Evolutionary conservation across 2,113 vertebrate species (phyloP).

Genomic region (Zeus faber): DNA sequence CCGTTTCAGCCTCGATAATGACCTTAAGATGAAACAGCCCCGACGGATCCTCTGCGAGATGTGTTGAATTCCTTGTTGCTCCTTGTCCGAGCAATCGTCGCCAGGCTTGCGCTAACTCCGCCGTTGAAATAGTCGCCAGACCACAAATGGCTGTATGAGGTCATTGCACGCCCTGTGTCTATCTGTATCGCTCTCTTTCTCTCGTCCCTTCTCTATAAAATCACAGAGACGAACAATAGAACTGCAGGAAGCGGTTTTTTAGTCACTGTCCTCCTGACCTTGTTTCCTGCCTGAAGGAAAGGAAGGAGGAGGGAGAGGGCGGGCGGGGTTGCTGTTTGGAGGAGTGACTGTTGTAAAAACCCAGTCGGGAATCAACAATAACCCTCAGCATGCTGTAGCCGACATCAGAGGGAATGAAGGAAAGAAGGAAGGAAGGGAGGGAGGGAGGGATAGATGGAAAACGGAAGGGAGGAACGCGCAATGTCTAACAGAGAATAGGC

Average conservation of each 20-base stretch:
- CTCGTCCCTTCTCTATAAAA: conserved; percentile 19
- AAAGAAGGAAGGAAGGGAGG: conserved; percentile 25
- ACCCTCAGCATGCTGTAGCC: conserved; percentile 26
- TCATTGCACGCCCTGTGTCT: background rate
- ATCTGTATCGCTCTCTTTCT: background rate
- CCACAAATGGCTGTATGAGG: conserved; percentile 7
- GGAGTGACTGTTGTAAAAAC: conserved; percentile 24
- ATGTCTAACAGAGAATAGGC: conserved; percentile 25
- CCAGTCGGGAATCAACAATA: conserved; percentile 4
- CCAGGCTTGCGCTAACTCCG: conserved; percentile 12
- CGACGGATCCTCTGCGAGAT: background rate
- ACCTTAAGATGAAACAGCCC: conserved; percentile 1
- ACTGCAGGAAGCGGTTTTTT: conserved; percentile 45
- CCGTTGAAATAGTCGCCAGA: too few species aligned
- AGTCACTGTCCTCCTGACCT: conserved; percentile 52
- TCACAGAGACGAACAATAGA: conserved; percentile 35
- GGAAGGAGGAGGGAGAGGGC: conserved; percentile 21
- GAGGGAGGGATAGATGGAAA: conserved; percentile 3
- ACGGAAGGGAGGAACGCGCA: too few species aligned
- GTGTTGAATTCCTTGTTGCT: conserved; percentile 18
- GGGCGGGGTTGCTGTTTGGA: conserved; percentile 17
- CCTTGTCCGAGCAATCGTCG: conserved; percentile 34
- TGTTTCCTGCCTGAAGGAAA: conserved; percentile 46
- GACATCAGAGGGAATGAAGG: conserved; percentile 33
- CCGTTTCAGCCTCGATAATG: too few species aligned